phyloP scores from a whole-genome alignment of 2,113 vertebrate species.

The Chloropsis hardwickii region DNA sequence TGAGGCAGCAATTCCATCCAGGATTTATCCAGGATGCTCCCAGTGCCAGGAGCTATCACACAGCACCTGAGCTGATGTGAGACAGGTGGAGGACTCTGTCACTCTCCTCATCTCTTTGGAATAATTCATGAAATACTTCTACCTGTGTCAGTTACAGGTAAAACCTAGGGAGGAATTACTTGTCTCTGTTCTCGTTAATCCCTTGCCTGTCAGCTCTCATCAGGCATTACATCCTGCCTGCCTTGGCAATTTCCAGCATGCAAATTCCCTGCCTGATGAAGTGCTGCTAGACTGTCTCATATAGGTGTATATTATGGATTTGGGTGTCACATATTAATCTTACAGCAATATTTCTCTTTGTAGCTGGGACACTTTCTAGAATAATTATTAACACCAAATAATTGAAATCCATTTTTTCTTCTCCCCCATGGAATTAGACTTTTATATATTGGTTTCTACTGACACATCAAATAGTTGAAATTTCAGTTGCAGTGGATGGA shows the following conservation, averaged over 20 bases:
- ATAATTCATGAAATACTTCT: constrained; percentile 34
- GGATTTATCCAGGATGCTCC: background rate
- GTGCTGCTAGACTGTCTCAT: background rate
- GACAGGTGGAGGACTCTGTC: constrained; percentile 12
- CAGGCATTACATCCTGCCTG: constrained; percentile 41
- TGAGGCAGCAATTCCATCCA: background rate
- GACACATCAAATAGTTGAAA: background rate
- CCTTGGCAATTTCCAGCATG: background rate
- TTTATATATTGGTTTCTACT: background rate
- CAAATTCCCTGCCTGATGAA: constrained; percentile 23
- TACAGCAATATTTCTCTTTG: background rate
- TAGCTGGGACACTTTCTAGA: background rate
- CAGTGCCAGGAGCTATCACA: constrained; percentile 23
- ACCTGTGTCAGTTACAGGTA: constrained; percentile 54
- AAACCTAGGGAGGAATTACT: background rate
- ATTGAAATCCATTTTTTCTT: background rate
- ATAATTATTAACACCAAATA: background rate
- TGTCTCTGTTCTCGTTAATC: constrained; percentile 50
- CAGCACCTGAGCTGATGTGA: background rate
- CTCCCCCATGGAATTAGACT: background rate
- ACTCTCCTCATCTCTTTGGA: background rate
- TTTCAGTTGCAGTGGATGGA: background rate
- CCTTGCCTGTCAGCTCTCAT: constrained; percentile 55
- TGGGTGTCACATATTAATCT: constrained; percentile 13
- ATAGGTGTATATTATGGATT: background rate